These are phyloP conservation scores for Arctia plantaginis DNA, from an alignment of 2,888 invertebrate genomes.

Conservation along the genomic window DNA sequence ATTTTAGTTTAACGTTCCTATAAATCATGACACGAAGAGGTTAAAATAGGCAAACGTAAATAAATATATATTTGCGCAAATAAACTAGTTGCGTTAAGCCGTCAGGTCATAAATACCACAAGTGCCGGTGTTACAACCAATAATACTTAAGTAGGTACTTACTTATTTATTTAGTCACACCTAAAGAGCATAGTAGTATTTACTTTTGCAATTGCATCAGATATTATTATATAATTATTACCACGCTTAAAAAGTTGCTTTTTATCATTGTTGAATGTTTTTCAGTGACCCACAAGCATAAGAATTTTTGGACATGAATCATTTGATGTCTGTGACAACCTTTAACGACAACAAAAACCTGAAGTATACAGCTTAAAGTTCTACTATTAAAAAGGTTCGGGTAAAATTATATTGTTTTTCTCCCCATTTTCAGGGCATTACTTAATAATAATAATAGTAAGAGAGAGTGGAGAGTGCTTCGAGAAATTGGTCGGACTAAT, in stretches of 20 bases:
- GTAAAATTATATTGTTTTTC: background rate
- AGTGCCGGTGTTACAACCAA: background rate
- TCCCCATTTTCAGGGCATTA: background rate
- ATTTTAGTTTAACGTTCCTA: background rate
- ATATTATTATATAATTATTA: too few relatives aligned
- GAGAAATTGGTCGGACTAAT: too few relatives aligned
- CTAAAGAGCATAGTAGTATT: background rate
- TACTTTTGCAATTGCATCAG: background rate
- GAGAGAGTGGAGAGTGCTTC: too few relatives aligned
- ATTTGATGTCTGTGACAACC: background rate
- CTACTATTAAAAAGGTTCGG: background rate
- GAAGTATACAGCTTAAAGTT: background rate
- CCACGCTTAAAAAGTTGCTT: background rate
- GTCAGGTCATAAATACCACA: background rate
- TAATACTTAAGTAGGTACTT: background rate
- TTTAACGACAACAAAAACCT: background rate
- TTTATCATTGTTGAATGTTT: background rate
- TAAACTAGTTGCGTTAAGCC: background rate
- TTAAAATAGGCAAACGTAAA: background rate
- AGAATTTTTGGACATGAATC: background rate
- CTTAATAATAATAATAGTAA: too few relatives aligned
- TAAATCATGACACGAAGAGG: background rate
- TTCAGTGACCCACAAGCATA: background rate
- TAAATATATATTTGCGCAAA: conserved; percentile 3
- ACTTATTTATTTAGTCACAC: background rate